Conservation (phyloP, 1,140 invertebrate species). For the Drosophila malerkotliana region DNA sequence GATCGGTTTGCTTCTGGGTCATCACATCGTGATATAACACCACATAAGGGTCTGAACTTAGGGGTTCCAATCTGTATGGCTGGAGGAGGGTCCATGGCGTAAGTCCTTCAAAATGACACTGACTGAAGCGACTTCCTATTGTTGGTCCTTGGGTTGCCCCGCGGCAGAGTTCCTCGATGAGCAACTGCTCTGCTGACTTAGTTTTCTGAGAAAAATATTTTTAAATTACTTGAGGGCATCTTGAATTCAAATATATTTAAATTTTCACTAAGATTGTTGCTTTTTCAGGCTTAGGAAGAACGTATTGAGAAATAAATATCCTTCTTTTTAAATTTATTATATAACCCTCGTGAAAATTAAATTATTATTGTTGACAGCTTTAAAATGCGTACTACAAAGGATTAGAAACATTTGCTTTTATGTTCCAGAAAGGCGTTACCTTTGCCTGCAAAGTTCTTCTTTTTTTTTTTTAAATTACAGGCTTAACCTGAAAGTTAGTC, state of each 20-base stretch:
- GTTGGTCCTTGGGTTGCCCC: slow-evolving; percentile 21
- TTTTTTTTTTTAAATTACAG: background rate
- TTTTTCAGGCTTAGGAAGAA: too few relatives aligned
- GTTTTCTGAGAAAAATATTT: slow-evolving; percentile 2
- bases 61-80: slow-evolving; percentile 93
- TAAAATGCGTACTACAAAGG: background rate
- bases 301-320: too few relatives aligned
- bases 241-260: background rate
- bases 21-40: slow-evolving; percentile 95
- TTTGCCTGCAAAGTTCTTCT: too few relatives aligned
- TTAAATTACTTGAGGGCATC: background rate
- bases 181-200: slow-evolving; percentile 52
- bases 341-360: too few relatives aligned
- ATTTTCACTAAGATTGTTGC: background rate
- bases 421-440: background rate
- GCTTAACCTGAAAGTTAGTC: slow-evolving; percentile 10
- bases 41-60: slow-evolving; percentile 93
- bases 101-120: slow-evolving; percentile 69
- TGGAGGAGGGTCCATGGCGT: slow-evolving; percentile 90
- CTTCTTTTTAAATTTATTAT: too few relatives aligned
- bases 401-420: background rate
- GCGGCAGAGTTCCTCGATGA: slow-evolving; percentile 71
- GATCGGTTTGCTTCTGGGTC: slow-evolving; percentile 29
- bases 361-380: too few relatives aligned
- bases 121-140: slow-evolving; percentile 23